phyloP scores from a whole-genome alignment of 2,113 vertebrate species.

The Lasiurus borealis region DNA sequence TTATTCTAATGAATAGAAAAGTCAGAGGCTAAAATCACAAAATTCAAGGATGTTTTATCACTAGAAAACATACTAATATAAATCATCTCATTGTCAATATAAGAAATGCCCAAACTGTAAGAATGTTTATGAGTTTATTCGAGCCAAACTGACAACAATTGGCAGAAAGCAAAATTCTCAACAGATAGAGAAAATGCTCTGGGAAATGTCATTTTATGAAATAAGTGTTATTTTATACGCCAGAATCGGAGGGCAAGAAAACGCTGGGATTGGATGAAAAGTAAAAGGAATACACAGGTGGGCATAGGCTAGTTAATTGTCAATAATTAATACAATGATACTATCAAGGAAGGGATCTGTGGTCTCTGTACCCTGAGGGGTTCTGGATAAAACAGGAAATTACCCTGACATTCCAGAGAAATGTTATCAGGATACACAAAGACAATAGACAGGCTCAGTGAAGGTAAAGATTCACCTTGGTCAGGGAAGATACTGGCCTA shows the following conservation, averaged over 20 bases:
- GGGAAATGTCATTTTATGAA: not conserved
- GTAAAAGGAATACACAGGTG: not conserved
- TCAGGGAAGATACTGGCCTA: not conserved
- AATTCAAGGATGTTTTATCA: not conserved
- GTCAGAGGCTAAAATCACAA: not conserved
- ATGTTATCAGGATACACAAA: not conserved
- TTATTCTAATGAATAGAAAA: slow-evolving; percentile 20
- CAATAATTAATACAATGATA: not conserved
- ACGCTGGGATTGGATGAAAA: not conserved
- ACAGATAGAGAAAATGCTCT: not conserved
- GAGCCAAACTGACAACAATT: not conserved
- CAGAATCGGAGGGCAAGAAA: not conserved
- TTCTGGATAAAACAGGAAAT: not conserved
- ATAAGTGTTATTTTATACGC: not conserved
- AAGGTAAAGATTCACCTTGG: not conserved
- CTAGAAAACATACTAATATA: slow-evolving; percentile 2
- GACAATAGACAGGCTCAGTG: not conserved
- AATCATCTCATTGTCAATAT: not conserved
- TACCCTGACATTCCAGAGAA: not conserved
- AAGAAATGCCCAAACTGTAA: not conserved
- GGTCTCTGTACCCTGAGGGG: not conserved
- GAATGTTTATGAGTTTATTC: not conserved
- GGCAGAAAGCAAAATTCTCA: not conserved
- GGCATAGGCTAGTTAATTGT: not conserved
- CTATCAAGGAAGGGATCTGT: not conserved